A percentile compares a stretch with the other conserved stretches of the same genome.
These are phyloP conservation scores for Stenurella melanura DNA, from an alignment of 2,888 invertebrate genomes.

Conservation along the genomic window DNA sequence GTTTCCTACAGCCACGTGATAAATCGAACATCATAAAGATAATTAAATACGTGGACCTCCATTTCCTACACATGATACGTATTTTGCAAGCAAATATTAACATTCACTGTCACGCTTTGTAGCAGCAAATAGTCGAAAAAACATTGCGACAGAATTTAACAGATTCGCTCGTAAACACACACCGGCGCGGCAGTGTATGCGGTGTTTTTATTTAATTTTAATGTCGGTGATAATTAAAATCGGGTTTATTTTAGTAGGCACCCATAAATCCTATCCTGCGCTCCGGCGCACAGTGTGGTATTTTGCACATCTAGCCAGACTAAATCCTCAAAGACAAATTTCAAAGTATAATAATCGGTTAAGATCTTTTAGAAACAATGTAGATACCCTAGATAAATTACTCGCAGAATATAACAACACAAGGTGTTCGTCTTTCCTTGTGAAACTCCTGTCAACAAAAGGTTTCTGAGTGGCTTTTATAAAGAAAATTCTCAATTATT, in stretches of 20 bases:
- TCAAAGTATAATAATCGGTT: too few relatives aligned
- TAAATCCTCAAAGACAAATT: too few relatives aligned
- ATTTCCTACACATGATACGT: constrained; percentile 28
- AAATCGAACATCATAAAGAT: constrained; percentile 21
- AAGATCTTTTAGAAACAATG: too few relatives aligned
- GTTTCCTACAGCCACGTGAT: constrained; percentile 19
- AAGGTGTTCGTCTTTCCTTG: too few relatives aligned
- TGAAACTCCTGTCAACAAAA: too few relatives aligned
- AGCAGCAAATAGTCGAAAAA: constrained; percentile 38
- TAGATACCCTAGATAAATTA: too few relatives aligned
- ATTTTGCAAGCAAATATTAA: constrained; percentile 34
- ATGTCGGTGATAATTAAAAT: constrained; percentile 69
- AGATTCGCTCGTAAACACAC: constrained; percentile 22
- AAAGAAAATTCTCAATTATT: too few relatives aligned
- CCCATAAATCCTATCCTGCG: constrained; percentile 62
- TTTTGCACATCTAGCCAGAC: too few relatives aligned
- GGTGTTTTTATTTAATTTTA: constrained; percentile 65
- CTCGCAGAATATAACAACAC: too few relatives aligned
- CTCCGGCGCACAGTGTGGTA: constrained; percentile 63
- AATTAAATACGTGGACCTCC: constrained; percentile 27
- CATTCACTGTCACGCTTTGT: constrained; percentile 41
- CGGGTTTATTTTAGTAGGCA: constrained; percentile 65
- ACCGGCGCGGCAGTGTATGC: neutral
- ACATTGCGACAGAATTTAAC: constrained; percentile 5
- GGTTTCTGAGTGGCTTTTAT: too few relatives aligned